Base-by-base conservation (phyloP, 2,113 vertebrate species). In the Hippolais icterina region DNA sequence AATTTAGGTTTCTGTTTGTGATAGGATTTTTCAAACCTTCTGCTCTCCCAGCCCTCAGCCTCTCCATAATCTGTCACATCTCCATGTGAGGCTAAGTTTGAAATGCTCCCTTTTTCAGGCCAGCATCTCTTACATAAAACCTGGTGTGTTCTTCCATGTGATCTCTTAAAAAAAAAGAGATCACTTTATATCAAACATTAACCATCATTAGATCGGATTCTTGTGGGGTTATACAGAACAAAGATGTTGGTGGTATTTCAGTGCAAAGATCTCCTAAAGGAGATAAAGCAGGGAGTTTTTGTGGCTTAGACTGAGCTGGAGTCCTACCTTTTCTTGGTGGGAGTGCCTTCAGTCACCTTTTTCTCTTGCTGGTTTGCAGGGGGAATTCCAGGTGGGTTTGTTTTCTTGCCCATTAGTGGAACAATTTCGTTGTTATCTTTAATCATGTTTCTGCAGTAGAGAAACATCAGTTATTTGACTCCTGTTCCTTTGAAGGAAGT, bases 331-430 rank as follows among this genome's bases (percentile, higher is more conserved):
- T 97, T 98, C 95, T 98, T 97, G 27, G 92, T 95, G 47, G 93
- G 89, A 41, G 94, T 97, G 69, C 94, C 81, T 64, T 97, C 97
- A 81, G 71, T 27, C 3, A 27, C 52, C 52, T 96, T 97, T 47
- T 96, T 97, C 84, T 97, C 97, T 75, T 91, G 95, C n/a, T 96
- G 95, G 74, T 93, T 93, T 52, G 83, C 81, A 60, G 96, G 76
- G 18, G 97, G 95, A 68, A 86, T 79, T 68, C 89, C 97, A 61
- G 92, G 83, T 0, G 94, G 80, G 60, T 95, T 97, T 70, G 88
- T 41, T 79, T 97, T 97, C 94, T 96, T 98, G 83, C 91, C 96
- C 96, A 97, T 96, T 63, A 98, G 97, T 71, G 97, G 96, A 94
- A 89, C 37, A 52, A 41, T 71, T 83, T 98, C 97, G 54, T 78